Evolutionary conservation across 2,888 invertebrate genomes (phyloP).

Genomic region (Oxyteleia sp.): DNA sequence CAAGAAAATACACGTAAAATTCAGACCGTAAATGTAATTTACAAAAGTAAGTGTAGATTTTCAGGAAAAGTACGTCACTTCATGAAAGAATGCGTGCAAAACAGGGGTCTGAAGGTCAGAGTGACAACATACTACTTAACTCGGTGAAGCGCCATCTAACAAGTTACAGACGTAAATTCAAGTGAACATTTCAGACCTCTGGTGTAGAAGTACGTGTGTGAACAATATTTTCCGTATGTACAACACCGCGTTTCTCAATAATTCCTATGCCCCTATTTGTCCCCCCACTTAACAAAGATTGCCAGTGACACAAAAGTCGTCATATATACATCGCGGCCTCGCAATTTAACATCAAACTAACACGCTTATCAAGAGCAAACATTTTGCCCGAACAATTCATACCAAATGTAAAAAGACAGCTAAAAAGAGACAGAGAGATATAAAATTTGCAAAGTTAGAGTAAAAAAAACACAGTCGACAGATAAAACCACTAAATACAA

Average conservation of each 20-base stretch:
- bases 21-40: slow-evolving; percentile 1
- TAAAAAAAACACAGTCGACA: no score
- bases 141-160: neutral
- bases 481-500: no score
- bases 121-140: neutral
- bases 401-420: no score
- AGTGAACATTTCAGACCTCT: slow-evolving; percentile 17
- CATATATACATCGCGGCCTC: no score
- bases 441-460: no score
- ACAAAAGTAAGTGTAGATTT: slow-evolving; percentile 18
- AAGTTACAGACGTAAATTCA: neutral
- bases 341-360: no score
- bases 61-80: slow-evolving; percentile 2
- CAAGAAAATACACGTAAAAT: slow-evolving; percentile 33
- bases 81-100: slow-evolving; percentile 40
- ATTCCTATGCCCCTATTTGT: no score
- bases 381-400: no score
- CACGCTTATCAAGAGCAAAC: no score
- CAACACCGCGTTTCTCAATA: neutral
- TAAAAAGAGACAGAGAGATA: no score
- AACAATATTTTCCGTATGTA: slow-evolving; percentile 12
- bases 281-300: no score
- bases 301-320: no score
- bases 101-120: slow-evolving; percentile 17
- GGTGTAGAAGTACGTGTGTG: slow-evolving; percentile 20